Evolutionary conservation across 2,888 invertebrate species (phyloP), one percentile per base, ranked within the genome.

Genomic region (Limnephilus rhombicus): DNA sequence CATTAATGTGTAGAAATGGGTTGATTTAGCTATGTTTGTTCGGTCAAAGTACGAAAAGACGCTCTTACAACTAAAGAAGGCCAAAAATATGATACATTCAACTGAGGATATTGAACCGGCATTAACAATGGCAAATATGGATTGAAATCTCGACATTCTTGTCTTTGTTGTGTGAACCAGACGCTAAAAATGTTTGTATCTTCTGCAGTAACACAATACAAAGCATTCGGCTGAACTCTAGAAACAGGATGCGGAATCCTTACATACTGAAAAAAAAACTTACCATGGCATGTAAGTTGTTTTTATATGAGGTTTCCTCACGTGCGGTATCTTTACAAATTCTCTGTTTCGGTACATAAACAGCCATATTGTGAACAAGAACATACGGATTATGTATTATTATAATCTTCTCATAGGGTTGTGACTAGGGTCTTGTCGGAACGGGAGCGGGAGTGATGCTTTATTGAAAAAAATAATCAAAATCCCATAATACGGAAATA

Each of bases 241-340:
- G 83, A 18, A 83, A 83, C 83, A 83, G 83, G 83, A 83, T 83
- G 83, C 83, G 37, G 18, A 83, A 83, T 34, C 83, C 83, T 34
- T 34, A 15, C 15, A 83, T 24, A 37, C 34, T 37, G 37, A 37
- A 34, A 83, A 24, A 37, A 37, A 37, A 37, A 34, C 37, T 31
- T 31, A 37, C 24, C 11, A 37, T 37, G 24, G 24, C 83, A 83
- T 18, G 37, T 24, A 83, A 24, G 24, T 41, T 34, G 83, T 83
- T 34, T 83, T 82, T 29, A 18, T 37, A 13, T 83, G 29, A 34
- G 15, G 24, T 24, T 83, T 83, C 83, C n/a, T 24, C 83, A 37
- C 37, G 24, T 83, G 83, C 37, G 34, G 34, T 37, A 24, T 83
- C 37, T 83, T 83, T 34, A 83, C 34, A 83, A 37, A 83, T 34